These are phyloP conservation scores for Neosilurus mollespiculum DNA, from an alignment of 2,797 vertebrate species.

Conservation along the genomic window DNA sequence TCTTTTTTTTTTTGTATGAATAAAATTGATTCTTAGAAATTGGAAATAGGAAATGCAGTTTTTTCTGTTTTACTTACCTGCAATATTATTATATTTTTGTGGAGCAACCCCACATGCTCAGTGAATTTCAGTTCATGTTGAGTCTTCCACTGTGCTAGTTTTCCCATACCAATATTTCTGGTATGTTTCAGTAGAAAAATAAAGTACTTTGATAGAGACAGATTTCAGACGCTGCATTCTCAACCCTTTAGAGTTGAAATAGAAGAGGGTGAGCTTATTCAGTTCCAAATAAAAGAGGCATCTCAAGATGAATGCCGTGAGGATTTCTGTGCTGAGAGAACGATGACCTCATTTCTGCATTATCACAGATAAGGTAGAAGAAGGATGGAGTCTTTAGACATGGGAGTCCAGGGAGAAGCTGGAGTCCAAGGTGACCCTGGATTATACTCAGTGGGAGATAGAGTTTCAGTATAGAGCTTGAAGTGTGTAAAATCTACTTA, in stretches of 20 bases:
- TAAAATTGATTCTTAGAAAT: too few species aligned
- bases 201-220: conserved; percentile 1
- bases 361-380: conserved; percentile 28
- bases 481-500: conserved; percentile 10
- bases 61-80: too few species aligned
- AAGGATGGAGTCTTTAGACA: conserved; percentile 38
- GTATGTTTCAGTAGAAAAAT: neutral
- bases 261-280: conserved; percentile 11
- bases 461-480: conserved; percentile 7
- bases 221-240: neutral
- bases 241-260: neutral
- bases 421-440: conserved; percentile 14
- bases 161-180: neutral
- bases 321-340: conserved; percentile 26
- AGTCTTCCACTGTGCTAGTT: too few species aligned
- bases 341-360: conserved; percentile 19
- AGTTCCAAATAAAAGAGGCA: neutral
- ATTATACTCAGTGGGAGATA: conserved; percentile 16
- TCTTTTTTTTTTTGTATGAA: neutral
- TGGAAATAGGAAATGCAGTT: too few species aligned
- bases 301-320: conserved; percentile 20
- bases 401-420: conserved; percentile 14
- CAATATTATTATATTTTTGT: too few species aligned
- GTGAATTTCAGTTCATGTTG: too few species aligned
- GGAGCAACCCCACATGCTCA: too few species aligned